These are phyloP conservation scores for Agriopis leucophaearia DNA, from an alignment of 2,888 invertebrate species.

Conservation along the genomic window DNA sequence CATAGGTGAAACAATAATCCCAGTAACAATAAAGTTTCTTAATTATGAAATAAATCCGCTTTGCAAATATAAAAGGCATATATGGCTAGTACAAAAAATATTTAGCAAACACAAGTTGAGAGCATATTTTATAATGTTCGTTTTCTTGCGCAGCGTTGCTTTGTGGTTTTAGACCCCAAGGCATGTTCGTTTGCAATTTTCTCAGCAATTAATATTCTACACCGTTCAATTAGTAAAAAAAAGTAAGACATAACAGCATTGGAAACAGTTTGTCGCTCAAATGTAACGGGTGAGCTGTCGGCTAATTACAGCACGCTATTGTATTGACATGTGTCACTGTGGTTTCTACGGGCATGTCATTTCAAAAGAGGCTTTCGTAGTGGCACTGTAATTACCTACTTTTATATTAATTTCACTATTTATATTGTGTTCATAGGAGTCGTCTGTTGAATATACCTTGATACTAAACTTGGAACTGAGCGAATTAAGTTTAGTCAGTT, in stretches of 20 bases:
- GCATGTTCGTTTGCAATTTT: slow-evolving; percentile 72
- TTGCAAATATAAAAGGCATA: not conserved
- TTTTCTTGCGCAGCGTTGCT: slow-evolving; percentile 67
- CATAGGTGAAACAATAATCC: no score
- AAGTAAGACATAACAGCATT: slow-evolving; percentile 73
- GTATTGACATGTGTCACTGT: slow-evolving; percentile 69
- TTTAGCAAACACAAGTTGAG: slow-evolving; percentile 67
- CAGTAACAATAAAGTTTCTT: not conserved
- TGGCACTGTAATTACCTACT: slow-evolving; percentile 18
- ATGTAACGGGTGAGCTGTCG: slow-evolving; percentile 64
- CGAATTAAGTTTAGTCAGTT: not conserved
- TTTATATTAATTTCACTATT: not conserved
- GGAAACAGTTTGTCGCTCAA: slow-evolving; percentile 59
- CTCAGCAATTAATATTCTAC: slow-evolving; percentile 82
- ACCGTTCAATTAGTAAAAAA: slow-evolving; percentile 78
- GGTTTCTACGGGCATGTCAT: slow-evolving; percentile 53
- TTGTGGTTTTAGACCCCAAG: slow-evolving; percentile 76
- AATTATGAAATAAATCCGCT: not conserved
- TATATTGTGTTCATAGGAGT: slow-evolving; percentile 10
- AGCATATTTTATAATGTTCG: slow-evolving; percentile 51
- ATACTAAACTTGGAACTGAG: slow-evolving; percentile 12
- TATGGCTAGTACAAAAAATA: slow-evolving; percentile 1
- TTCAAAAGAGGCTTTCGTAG: slow-evolving; percentile 28
- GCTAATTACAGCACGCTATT: slow-evolving; percentile 65
- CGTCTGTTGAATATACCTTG: slow-evolving; percentile 1